These are phyloP conservation scores for Parelbella ahira DNA, from an alignment of 2,888 invertebrate genomes.

Conservation along the genomic window DNA sequence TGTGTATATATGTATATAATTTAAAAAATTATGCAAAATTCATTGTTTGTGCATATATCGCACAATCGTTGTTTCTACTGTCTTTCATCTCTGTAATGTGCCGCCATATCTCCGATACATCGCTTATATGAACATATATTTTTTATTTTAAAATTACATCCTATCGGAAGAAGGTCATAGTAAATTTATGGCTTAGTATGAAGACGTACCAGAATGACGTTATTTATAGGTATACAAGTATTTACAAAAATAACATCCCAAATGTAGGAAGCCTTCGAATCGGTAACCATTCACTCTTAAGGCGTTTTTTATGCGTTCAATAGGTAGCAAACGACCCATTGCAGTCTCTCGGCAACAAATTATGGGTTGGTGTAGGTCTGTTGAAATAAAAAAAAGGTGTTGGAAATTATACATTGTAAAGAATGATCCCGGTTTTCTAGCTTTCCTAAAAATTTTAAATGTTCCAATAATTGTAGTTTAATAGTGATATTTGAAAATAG, in stretches of 20 bases:
- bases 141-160: conserved; percentile 22
- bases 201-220: conserved; percentile 52
- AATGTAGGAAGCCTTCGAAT: conserved; percentile 60
- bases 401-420: conserved; percentile 20
- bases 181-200: conserved; percentile 38
- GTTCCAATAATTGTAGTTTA: too few relatives aligned
- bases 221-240: conserved; percentile 62
- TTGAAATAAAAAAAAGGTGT: conserved; percentile 12
- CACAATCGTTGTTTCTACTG: too few relatives aligned
- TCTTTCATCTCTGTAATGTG: too few relatives aligned
- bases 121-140: too few relatives aligned
- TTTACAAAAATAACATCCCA: conserved; percentile 60
- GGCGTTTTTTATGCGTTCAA: conserved; percentile 32
- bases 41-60: too few relatives aligned
- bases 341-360: conserved; percentile 42
- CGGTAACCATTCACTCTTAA: conserved; percentile 16
- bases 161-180: conserved; percentile 43
- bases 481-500: too few relatives aligned
- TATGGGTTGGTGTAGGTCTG: conserved; percentile 62
- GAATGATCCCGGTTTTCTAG: too few relatives aligned
- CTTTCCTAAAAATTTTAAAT: too few relatives aligned
- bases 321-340: conserved; percentile 40
- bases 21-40: background rate
- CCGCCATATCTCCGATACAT: too few relatives aligned
- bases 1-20: background rate